phyloP scores from a whole-genome alignment of 2,113 vertebrate species.

The Gambusia affinis region DNA sequence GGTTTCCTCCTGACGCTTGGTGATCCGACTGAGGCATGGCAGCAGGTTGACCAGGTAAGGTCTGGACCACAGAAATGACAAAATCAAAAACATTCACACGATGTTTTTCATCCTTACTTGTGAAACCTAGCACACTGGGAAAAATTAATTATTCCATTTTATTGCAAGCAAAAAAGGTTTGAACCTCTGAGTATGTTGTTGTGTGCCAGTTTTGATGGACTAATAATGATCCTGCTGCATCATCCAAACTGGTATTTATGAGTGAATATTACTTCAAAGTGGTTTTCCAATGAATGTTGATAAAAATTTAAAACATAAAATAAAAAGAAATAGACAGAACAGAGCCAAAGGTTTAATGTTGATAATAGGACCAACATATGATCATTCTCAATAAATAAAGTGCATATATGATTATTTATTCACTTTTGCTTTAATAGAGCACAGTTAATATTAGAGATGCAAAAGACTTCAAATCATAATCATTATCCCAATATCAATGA shows the following conservation, averaged over 20 bases:
- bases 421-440: no score
- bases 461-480: no score
- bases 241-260: background rate
- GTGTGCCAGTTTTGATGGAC: background rate
- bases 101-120: rapidly evolving
- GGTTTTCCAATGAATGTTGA: no score
- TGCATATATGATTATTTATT: no score
- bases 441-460: no score
- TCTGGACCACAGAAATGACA: conserved; percentile 66
- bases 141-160: background rate
- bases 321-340: no score
- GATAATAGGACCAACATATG: no score
- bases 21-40: conserved; percentile 91
- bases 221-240: background rate
- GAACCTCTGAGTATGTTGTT: background rate
- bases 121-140: no score
- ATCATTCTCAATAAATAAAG: no score
- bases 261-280: background rate
- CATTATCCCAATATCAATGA: no score
- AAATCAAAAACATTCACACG: background rate
- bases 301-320: no score
- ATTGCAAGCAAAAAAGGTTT: background rate
- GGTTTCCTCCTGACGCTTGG: conserved; percentile 91
- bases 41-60: conserved; percentile 95
- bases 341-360: no score